phyloP scores from a whole-genome alignment of 2,888 invertebrate species.

The Didymodactylos carnosus region DNA sequence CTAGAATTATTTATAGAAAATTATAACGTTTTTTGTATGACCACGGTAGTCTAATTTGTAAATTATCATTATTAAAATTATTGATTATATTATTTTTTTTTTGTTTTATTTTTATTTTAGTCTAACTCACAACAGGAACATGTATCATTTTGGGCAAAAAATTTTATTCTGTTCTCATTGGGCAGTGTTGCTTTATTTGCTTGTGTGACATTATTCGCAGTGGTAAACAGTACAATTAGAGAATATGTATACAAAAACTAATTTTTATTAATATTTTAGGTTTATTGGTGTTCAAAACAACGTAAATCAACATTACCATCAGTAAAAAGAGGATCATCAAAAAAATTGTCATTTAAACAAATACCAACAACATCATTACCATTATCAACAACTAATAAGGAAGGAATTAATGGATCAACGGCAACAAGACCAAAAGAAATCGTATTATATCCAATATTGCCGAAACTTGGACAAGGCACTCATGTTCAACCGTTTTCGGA shows the following conservation, averaged over 20 bases:
- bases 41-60: too few relatives aligned
- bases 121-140: too few relatives aligned
- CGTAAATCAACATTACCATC: not conserved
- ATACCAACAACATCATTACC: not conserved
- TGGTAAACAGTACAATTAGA: too few relatives aligned
- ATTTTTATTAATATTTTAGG: not conserved
- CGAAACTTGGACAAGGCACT: too few relatives aligned
- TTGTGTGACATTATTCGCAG: not conserved
- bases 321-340: not conserved
- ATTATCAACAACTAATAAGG: not conserved
- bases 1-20: too few relatives aligned
- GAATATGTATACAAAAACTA: rapidly evolving
- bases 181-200: not conserved
- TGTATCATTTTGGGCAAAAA: not conserved
- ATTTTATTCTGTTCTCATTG: not conserved
- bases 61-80: too few relatives aligned
- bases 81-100: too few relatives aligned
- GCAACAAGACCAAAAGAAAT: not conserved
- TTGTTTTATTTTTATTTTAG: too few relatives aligned
- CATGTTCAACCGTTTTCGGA: not conserved
- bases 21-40: too few relatives aligned
- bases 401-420: not conserved
- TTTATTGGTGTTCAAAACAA: not conserved
- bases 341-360: not conserved
- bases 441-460: not conserved